phyloP scores from a whole-genome alignment of 2,797 vertebrate species.

The Sphaeramia orbicularis region DNA sequence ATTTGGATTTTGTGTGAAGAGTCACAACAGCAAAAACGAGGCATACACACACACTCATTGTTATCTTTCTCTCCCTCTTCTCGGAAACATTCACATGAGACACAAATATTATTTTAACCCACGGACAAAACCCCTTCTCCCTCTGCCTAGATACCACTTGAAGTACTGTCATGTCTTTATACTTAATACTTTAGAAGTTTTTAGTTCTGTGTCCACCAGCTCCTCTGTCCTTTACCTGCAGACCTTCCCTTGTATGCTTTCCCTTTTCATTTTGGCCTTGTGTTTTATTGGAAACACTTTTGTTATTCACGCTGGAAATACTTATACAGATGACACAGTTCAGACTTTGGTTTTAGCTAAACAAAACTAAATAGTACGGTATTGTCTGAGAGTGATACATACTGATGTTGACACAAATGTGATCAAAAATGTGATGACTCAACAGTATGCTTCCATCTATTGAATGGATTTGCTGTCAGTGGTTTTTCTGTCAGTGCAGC shows the following conservation, averaged over 20 bases:
- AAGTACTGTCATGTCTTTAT: constrained; percentile 11
- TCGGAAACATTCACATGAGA: constrained; percentile 24
- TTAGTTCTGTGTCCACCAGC: constrained; percentile 2
- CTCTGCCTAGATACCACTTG: constrained; percentile 7
- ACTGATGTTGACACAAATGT: constrained; percentile 56
- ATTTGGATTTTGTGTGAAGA: constrained; percentile 46
- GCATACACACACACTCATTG: not conserved
- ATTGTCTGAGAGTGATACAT: constrained; percentile 44
- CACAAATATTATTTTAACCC: constrained; percentile 6
- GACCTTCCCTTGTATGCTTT: constrained; percentile 22
- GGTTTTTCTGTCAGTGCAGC: constrained; percentile 51
- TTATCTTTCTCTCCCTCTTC: constrained; percentile 4
- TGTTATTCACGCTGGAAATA: constrained; percentile 15
- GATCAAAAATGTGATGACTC: constrained; percentile 62
- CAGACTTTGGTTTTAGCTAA: constrained; percentile 17
- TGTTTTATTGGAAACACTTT: constrained; percentile 16
- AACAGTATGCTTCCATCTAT: constrained; percentile 50
- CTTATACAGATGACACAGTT: constrained; percentile 21
- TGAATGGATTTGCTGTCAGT: constrained; percentile 62
- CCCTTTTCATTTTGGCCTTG: constrained; percentile 5
- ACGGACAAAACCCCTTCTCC: not conserved
- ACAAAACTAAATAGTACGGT: constrained; percentile 22
- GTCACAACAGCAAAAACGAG: not conserved
- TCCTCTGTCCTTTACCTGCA: constrained; percentile 14
- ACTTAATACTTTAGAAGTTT: not conserved